Evolutionary conservation across 2,113 vertebrate genomes (phyloP).

Genomic region (Amazona guildingii): DNA sequence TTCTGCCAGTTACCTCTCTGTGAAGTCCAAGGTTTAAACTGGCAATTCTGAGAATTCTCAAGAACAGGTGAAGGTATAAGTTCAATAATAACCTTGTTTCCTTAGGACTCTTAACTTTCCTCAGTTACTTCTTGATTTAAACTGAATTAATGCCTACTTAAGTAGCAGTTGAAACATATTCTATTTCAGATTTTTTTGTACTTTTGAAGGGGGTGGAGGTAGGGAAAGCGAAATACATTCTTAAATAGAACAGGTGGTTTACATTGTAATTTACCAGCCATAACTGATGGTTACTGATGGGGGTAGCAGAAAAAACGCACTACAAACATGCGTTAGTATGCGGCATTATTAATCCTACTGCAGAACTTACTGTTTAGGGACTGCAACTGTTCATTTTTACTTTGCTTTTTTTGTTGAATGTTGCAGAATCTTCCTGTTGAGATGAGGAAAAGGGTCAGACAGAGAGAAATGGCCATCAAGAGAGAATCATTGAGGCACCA

Average conservation of each 20-base stretch:
- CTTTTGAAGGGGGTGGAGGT: not conserved
- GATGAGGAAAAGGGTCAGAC: not conserved
- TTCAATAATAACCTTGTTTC: not conserved
- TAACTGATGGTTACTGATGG: rapidly evolving
- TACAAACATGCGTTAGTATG: not conserved
- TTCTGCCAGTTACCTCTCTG: not conserved
- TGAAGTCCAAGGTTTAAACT: not conserved
- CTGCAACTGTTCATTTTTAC: not conserved
- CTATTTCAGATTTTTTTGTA: not conserved
- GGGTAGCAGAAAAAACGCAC: not conserved
- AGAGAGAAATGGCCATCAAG: not conserved
- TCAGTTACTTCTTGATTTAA: not conserved
- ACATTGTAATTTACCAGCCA: not conserved
- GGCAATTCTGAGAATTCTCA: not conserved
- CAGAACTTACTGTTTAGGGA: not conserved
- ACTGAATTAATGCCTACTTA: not conserved
- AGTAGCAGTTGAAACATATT: not conserved
- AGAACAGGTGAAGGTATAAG: not conserved
- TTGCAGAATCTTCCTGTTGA: not conserved
- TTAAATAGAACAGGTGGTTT: not conserved
- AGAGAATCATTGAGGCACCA: not conserved
- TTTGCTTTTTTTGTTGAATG: not conserved
- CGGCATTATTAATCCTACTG: not conserved
- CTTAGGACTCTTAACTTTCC: not conserved
- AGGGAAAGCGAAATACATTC: not conserved